Conservation (phyloP, 2,113 vertebrate genomes). For the Lampris incognitus region DNA sequence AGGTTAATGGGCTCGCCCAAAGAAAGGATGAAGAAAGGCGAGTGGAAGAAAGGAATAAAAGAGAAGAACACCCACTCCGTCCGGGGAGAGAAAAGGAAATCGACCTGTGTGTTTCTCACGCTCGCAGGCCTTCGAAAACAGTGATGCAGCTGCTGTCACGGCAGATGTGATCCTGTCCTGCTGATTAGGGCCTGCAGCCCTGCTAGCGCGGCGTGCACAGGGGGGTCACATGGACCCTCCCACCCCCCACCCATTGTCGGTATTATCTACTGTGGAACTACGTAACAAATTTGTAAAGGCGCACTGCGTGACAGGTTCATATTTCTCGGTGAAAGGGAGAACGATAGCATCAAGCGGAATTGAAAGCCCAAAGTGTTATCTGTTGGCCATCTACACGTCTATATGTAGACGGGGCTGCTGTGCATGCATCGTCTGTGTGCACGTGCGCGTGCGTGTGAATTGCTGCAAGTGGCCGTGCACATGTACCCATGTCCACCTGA, state of each 20-base stretch:
- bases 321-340: conserved; percentile 72
- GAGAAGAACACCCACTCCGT: conserved; percentile 77
- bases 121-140: conserved; percentile 78
- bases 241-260: conserved; percentile 67
- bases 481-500: conserved; percentile 28
- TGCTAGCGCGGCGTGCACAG: conserved; percentile 64
- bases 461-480: neutral
- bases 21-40: conserved; percentile 70
- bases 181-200: conserved; percentile 69
- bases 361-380: conserved; percentile 70
- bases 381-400: conserved; percentile 64
- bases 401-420: conserved; percentile 54
- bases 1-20: conserved; percentile 85
- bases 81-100: conserved; percentile 78
- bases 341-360: conserved; percentile 75
- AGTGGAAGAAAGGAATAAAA: conserved; percentile 68
- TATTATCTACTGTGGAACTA: conserved; percentile 74
- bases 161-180: conserved; percentile 74
- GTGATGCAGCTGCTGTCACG: conserved; percentile 79
- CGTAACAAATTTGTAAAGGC: conserved; percentile 75
- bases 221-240: conserved; percentile 65
- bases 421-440: conserved; percentile 4
- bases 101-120: conserved; percentile 83
- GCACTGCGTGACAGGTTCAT: conserved; percentile 73
- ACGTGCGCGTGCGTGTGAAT: neutral